Evolutionary conservation across 2,888 invertebrate genomes (phyloP), one percentile per base, ranked within the genome.

Genomic region (Brenthis ino): DNA sequence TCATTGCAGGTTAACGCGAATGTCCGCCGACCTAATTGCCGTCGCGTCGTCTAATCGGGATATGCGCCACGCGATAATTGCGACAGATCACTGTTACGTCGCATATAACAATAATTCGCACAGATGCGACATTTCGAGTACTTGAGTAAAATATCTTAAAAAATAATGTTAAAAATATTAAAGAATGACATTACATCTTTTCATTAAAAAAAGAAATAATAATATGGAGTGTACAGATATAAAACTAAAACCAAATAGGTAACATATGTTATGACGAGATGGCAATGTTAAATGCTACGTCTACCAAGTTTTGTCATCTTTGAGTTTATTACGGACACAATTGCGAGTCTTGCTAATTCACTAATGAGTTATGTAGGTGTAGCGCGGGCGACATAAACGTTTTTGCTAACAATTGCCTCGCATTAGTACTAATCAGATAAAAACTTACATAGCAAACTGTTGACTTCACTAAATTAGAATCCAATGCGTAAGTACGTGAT

Each of bases 21-120:
- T 91, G 92, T 93, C 92, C 91, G 92, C 85, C 87, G 89, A 85
- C 92, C 91, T 93, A 93, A 93, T 93, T 92, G 92, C 77, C 85
- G 88, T 84, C 90, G 86, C 89, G 90, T 74, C 89, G 87, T 81
- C 88, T 92, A 93, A 93, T 91, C 91, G 89, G 92, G 92, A 93
- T 91, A 92, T 89, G 91, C 89, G 90, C 86, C 88, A 87, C 81
- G 90, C 84, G 86, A 92, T 93, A 93, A 93, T 93, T 93, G 92
- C 88, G 87, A 81, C 87, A 87, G 87, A 90, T 86, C 86, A 84
- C 86, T 81, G 80, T 78, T 70, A 76, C 72, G 72, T 66, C 53
- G 67, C 72, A 69, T 74, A 70, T 53, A 64, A 69, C 65, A 72
- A 20, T 65, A 64, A 64, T 61, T 63, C 63, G 65, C 67, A 72